Evolutionary conservation across 2,888 invertebrate species (phyloP), one percentile per base, ranked within the genome.

Genomic region (Micoletzkya japonica): DNA sequence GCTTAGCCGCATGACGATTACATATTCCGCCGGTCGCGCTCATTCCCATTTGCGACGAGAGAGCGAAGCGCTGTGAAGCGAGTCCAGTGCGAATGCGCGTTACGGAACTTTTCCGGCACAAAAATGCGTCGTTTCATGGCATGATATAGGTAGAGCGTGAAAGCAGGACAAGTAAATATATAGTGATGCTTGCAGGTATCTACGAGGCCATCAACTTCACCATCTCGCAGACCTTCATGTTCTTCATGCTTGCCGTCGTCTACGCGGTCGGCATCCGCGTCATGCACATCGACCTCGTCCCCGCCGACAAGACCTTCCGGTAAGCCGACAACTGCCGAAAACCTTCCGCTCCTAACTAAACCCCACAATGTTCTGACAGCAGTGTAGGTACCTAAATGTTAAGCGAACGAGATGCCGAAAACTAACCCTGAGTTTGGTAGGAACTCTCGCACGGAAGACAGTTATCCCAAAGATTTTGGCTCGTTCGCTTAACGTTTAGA

Each of bases 181-280:
- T n/a, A n/a, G n/a, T n/a, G n/a, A n/a, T n/a, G n/a, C 26, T n/a
- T 70, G 34, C 69, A 74, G 74, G 74, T 60, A 50, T 73, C 60
- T 76, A 74, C 68, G 80, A 79, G 60, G 80, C 78, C 20, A 54
- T 76, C 70, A 79, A 80, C 73, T 79, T 77, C 74, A 76, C 76
- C 52, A 60, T 80, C 24, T 74, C 79, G 0, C 80, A 80, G 59
- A 73, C 76, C 1, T 78, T 80, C 69, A 77, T 77, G 74, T 79
- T 79, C 72, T 78, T 80, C 68, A 75, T 79, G 72, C 73, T 79
- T 73, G 73, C 75, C 20, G 72, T 78, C 56, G 56, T 61, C 1
- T 79, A 79, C 54, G 76, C 78, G 14, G 73, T 78, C 26, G 79
- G 79, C 70, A 79, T 77, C 36, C 70, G 72, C 20, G 70, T 79